Percentiles rank a stretch among this genome's conserved stretches.
Conservation (phyloP, 2,888 invertebrate genomes). For the Maniola hyperantus region DNA sequence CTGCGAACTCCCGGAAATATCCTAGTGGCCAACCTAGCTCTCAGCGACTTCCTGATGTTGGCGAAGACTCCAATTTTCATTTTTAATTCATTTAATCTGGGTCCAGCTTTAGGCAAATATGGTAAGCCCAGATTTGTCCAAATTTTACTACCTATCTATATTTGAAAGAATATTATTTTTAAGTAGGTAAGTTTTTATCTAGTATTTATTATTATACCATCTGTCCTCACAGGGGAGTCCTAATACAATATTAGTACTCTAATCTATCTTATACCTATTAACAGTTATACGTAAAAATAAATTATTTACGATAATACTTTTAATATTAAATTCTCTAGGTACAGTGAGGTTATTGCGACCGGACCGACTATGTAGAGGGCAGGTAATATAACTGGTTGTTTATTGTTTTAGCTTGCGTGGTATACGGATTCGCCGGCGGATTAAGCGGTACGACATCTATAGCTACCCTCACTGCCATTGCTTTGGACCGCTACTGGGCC, state of each 20-base stretch:
- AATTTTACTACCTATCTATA: too few species aligned
- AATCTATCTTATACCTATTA: too few species aligned
- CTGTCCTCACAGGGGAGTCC: too few species aligned
- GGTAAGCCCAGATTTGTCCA: slow-evolving; percentile 72
- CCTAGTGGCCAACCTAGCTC: slow-evolving; percentile 88
- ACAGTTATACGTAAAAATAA: too few species aligned
- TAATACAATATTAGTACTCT: too few species aligned
- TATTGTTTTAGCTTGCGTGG: slow-evolving; percentile 85
- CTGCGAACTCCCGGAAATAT: slow-evolving; percentile 89
- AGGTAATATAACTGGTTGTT: slow-evolving; percentile 13
- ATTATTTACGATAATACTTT: too few species aligned
- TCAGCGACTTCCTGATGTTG: slow-evolving; percentile 89
- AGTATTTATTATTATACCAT: too few species aligned
- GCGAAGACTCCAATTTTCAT: slow-evolving; percentile 88
- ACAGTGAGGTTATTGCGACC: background rate
- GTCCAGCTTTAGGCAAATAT: slow-evolving; percentile 87
- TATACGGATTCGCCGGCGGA: slow-evolving; percentile 92
- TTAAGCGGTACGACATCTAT: slow-evolving; percentile 92
- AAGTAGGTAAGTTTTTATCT: too few species aligned
- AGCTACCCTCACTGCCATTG: slow-evolving; percentile 90
- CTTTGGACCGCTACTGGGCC: slow-evolving; percentile 91
- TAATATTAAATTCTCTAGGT: background rate
- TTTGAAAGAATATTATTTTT: too few species aligned
- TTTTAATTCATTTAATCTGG: slow-evolving; percentile 87
- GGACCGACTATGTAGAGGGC: background rate